Percentiles rank a stretch among this genome's conserved stretches.
Conservation (phyloP, 2,113 vertebrate species). For the Cottus gobio region DNA sequence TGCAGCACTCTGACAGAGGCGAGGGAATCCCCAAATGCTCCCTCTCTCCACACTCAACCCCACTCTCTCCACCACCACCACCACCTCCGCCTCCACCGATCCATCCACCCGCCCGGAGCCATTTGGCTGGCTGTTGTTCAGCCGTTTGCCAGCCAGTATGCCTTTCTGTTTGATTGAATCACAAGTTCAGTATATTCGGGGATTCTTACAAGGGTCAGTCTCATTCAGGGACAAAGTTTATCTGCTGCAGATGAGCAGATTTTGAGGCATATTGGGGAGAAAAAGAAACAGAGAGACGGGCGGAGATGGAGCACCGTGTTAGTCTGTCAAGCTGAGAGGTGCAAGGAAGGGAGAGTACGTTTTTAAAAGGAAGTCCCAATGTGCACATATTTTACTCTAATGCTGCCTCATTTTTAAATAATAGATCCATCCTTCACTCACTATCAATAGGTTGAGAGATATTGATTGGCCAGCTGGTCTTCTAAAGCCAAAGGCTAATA, state of each 20-base stretch:
- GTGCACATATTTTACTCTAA: constrained; percentile 22
- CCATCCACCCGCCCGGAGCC: constrained; percentile 35
- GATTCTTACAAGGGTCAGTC: constrained; percentile 7
- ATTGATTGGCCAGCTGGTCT: constrained; percentile 57
- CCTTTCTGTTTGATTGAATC: constrained; percentile 36
- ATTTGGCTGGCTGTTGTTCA: constrained; percentile 53
- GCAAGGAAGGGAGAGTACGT: not conserved
- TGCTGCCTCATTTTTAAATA: constrained; percentile 51
- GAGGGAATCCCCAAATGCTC: constrained; percentile 68
- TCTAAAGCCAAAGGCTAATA: constrained; percentile 62
- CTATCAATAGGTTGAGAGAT: constrained; percentile 44
- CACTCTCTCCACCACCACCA: not conserved
- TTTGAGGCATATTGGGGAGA: constrained; percentile 9
- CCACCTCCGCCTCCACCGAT: constrained; percentile 13
- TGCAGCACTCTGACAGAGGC: constrained; percentile 59
- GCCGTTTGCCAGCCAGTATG: constrained; percentile 31
- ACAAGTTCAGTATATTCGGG: constrained; percentile 7
- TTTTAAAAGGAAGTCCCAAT: not conserved
- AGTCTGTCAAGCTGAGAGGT: constrained; percentile 11
- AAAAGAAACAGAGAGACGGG: not conserved
- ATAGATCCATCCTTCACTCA: constrained; percentile 37
- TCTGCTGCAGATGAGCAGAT: constrained; percentile 23
- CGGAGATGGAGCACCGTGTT: not conserved
- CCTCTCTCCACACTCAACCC: constrained; percentile 12
- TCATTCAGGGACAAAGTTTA: constrained; percentile 19